Base-by-base conservation (phyloP, 2,797 vertebrate genomes). In the Malurus splendens region DNA sequence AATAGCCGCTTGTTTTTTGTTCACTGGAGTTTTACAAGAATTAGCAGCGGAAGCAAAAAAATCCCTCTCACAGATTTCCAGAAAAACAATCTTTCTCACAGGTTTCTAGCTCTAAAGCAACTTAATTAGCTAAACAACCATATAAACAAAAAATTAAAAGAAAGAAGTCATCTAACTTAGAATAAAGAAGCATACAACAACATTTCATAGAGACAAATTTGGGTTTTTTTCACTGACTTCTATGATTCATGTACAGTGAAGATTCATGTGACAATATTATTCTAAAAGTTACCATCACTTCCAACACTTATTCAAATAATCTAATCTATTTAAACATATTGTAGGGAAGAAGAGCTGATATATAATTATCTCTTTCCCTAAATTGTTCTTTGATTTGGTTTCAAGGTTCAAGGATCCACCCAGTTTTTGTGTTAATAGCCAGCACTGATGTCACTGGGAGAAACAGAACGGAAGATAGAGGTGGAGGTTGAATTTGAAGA, bases 251-350 rank as follows among this genome's bases (percentile, higher is more conserved):
- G 38, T 23, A 44, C 19, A 81, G 32, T 32, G 22, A 18, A 87
- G 60, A 80, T n/a, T 90, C 50, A 76, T 0, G 2, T 30, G 28
- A 45, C 36, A 70, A n/a, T 74, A 72, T 68, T 70, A 42, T 87
- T 80, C 79, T 77, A 77, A 87, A 77, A n/a, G 51, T 51, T 82
- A 61, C 52, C 47, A 81, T 55, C 33, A 41, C 16, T 66, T 78
- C 27, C 50, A 90, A 81, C 27, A 36, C 52, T 93, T 89, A 91
- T 78, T 90, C 90, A 93, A 93, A 91, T 88, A 93, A 84, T 83
- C 87, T 95, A 93, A 93, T 95, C 94, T 93, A 33, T 75, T 92
- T 67, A 92, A 94, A 90, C 87, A 93, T 82, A 94, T 71, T 85
- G 75, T 59, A 76, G 66, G 92, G 57, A 90, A 93, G 89, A 92